Conservation (phyloP, 2,888 invertebrate species). For the Himalopsyche kuldschensis region DNA sequence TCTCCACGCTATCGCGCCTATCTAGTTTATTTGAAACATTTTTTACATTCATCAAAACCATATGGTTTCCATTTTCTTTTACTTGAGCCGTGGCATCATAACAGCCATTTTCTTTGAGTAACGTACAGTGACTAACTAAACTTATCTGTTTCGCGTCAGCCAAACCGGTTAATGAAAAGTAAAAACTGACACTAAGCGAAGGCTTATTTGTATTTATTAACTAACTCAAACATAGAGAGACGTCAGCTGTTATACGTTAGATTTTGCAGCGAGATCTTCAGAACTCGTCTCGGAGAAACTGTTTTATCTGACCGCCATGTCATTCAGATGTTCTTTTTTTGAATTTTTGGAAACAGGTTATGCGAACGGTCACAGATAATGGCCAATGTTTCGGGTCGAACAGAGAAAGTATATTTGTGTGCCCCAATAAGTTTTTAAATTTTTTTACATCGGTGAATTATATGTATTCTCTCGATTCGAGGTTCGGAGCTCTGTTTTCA, state of each 20-base stretch:
- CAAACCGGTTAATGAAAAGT: neutral
- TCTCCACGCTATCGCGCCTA: neutral
- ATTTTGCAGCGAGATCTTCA: neutral
- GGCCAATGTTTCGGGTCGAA: neutral
- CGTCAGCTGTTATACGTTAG: neutral
- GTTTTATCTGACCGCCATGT: neutral
- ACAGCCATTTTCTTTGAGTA: no score
- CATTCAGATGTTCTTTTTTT: neutral
- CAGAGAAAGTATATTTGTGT: neutral
- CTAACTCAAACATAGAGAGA: neutral
- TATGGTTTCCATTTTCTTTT: neutral
- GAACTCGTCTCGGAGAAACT: neutral
- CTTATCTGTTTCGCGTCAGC: neutral
- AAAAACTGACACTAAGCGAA: neutral
- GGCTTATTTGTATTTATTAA: neutral
- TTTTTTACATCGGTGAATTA: neutral
- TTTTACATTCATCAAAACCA: neutral
- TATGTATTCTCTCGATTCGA: neutral
- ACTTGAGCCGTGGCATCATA: neutral
- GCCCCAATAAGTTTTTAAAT: neutral
- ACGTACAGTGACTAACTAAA: neutral
- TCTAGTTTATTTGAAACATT: neutral
- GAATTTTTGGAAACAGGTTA: neutral
- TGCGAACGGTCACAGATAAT: neutral
- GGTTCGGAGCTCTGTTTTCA: neutral